Percentiles rank a stretch among this genome's conserved stretches.
phyloP scores from a whole-genome alignment of 2,113 vertebrate species.

The Craseonycteris thonglongyai region DNA sequence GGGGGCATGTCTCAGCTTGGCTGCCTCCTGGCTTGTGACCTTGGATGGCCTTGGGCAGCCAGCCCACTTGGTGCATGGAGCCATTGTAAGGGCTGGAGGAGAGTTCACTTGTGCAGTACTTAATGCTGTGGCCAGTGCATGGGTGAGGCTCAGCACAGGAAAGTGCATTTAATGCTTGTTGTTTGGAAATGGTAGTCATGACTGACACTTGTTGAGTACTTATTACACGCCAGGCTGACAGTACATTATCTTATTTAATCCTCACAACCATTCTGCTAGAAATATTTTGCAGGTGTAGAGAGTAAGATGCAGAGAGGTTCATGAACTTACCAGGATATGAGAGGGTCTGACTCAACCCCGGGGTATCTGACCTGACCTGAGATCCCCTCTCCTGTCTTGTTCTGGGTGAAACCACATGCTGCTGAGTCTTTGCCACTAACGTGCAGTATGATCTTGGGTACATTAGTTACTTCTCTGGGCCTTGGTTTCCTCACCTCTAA shows the following conservation, averaged over 20 bases:
- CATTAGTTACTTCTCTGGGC: background rate
- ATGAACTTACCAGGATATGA: background rate
- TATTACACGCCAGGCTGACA: background rate
- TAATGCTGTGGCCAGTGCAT: accelerated
- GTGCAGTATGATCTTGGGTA: accelerated
- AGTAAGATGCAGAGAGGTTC: background rate
- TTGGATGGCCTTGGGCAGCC: background rate
- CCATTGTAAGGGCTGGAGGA: background rate
- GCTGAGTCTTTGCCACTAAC: background rate
- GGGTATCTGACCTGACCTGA: background rate
- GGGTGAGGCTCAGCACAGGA: background rate
- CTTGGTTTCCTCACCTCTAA: background rate
- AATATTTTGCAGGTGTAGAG: background rate
- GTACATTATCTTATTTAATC: background rate
- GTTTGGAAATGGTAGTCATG: background rate
- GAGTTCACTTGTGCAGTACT: background rate
- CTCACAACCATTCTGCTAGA: background rate
- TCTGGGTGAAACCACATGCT: background rate
- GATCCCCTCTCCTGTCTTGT: background rate
- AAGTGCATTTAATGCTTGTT: accelerated
- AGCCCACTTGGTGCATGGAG: background rate
- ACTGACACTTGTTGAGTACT: background rate
- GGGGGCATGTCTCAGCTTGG: background rate
- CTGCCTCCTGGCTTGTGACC: background rate
- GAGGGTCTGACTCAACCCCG: background rate